phyloP scores from a whole-genome alignment of 2,888 invertebrate species.

The Phymatocera aterrima region DNA sequence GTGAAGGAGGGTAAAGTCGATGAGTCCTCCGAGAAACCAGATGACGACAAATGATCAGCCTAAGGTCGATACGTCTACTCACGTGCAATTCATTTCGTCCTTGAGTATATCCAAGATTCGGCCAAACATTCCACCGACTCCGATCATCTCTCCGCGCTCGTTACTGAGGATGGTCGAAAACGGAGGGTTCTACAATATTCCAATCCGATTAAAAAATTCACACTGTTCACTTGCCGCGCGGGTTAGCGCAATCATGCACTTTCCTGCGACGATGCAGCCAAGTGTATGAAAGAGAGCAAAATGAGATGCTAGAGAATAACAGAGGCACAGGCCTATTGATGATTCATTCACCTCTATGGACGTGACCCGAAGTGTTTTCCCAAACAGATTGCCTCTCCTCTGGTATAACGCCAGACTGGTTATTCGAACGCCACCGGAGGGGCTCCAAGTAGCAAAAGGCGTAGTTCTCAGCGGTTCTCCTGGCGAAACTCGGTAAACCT shows the following conservation, averaged over 20 bases:
- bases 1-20: neutral
- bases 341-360: conserved; percentile 62
- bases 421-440: conserved; percentile 55
- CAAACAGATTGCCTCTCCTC: conserved; percentile 65
- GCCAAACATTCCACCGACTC: conserved; percentile 68
- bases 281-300: no score
- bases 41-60: conserved; percentile 16
- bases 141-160: conserved; percentile 55
- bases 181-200: conserved; percentile 66
- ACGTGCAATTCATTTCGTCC: conserved; percentile 71
- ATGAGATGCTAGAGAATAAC: no score
- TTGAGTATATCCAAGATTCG: conserved; percentile 65
- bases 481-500: conserved; percentile 65
- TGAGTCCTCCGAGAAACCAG: neutral
- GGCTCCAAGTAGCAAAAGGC: conserved; percentile 64
- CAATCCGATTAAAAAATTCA: neutral
- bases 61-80: conserved; percentile 52
- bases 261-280: no score
- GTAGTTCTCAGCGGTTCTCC: conserved; percentile 54
- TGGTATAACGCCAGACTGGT: conserved; percentile 63
- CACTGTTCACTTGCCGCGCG: no score
- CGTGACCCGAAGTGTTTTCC: conserved; percentile 63
- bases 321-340: neutral
- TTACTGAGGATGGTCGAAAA: conserved; percentile 61
- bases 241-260: no score